phyloP scores from a whole-genome alignment of 2,113 vertebrate species.

The Collichthys lucidus region DNA sequence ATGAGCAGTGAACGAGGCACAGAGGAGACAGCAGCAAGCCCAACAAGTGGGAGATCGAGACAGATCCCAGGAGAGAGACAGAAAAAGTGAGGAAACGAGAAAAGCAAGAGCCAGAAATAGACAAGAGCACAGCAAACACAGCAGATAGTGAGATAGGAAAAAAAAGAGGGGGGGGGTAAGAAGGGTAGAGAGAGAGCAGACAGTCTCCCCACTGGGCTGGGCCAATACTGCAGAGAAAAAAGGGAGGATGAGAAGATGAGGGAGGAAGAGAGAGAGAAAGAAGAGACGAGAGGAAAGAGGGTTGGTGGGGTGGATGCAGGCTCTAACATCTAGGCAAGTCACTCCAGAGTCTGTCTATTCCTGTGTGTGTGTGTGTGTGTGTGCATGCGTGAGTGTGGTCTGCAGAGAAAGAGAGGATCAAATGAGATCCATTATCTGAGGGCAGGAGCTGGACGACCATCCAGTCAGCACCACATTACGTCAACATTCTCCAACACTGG shows the following conservation, averaged over 20 bases:
- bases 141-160: slow-evolving; percentile 41
- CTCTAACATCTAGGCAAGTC: slow-evolving; percentile 36
- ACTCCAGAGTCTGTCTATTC: slow-evolving; percentile 21
- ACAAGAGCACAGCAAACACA: slow-evolving; percentile 48
- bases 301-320: slow-evolving; percentile 38
- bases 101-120: slow-evolving; percentile 66
- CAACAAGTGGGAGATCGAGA: slow-evolving; percentile 61
- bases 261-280: not conserved
- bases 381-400: slow-evolving; percentile 15
- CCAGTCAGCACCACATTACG: slow-evolving; percentile 71
- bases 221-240: slow-evolving; percentile 65
- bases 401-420: slow-evolving; percentile 36
- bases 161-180: not conserved
- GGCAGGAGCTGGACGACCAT: slow-evolving; percentile 52
- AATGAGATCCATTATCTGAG: slow-evolving; percentile 74
- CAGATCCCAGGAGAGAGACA: slow-evolving; percentile 32
- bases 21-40: slow-evolving; percentile 36
- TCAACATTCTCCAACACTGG: slow-evolving; percentile 50
- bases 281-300: slow-evolving; percentile 14
- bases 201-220: slow-evolving; percentile 56
- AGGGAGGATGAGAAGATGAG: slow-evolving; percentile 48
- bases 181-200: slow-evolving; percentile 13
- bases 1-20: slow-evolving; percentile 27
- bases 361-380: slow-evolving; percentile 16
- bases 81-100: slow-evolving; percentile 43